A percentile compares a stretch with the other conserved stretches of the same genome.
These are phyloP conservation scores for Danio kyathit DNA, from an alignment of 2,797 vertebrate species.

Conservation along the genomic window DNA sequence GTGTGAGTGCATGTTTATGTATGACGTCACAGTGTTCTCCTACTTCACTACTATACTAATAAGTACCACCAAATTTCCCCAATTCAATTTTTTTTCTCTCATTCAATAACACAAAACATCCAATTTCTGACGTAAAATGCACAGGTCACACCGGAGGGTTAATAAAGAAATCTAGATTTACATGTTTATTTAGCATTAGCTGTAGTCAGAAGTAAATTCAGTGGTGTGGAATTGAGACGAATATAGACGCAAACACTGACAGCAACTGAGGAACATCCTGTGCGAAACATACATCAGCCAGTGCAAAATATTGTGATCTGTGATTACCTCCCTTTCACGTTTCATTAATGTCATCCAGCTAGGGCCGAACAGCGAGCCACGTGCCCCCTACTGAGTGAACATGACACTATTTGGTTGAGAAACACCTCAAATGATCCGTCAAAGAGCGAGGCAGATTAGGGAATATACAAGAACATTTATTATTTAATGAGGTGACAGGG, in stretches of 20 bases:
- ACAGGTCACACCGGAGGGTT: too few relatives aligned
- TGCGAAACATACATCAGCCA: conserved; percentile 67
- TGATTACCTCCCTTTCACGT: conserved; percentile 78
- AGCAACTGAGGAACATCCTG: conserved; percentile 63
- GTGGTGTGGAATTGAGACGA: conserved; percentile 55
- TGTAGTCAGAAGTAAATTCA: conserved; percentile 62
- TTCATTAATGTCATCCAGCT: conserved; percentile 77
- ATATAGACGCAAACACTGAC: conserved; percentile 71
- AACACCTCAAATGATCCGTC: conserved; percentile 35
- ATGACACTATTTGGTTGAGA: conserved; percentile 8
- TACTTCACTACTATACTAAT: too few relatives aligned
- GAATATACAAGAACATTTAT: conserved; percentile 36
- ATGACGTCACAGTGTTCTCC: too few relatives aligned
- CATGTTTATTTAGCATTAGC: conserved; percentile 74
- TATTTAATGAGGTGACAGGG: conserved; percentile 40
- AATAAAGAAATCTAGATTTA: conserved; percentile 35
- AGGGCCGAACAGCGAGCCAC: conserved; percentile 63
- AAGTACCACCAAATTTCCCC: too few relatives aligned
- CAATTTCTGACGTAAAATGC: too few relatives aligned
- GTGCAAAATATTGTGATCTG: conserved; percentile 79
- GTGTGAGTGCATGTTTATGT: too few relatives aligned
- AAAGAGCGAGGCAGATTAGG: neutral
- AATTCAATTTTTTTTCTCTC: too few relatives aligned
- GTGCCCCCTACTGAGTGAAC: conserved; percentile 23
- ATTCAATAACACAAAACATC: too few relatives aligned